A percentile compares a stretch with the other conserved stretches of the same genome.
Evolutionary conservation across 2,113 vertebrate species (phyloP).

Genomic region (Datnioides undecimradiatus): DNA sequence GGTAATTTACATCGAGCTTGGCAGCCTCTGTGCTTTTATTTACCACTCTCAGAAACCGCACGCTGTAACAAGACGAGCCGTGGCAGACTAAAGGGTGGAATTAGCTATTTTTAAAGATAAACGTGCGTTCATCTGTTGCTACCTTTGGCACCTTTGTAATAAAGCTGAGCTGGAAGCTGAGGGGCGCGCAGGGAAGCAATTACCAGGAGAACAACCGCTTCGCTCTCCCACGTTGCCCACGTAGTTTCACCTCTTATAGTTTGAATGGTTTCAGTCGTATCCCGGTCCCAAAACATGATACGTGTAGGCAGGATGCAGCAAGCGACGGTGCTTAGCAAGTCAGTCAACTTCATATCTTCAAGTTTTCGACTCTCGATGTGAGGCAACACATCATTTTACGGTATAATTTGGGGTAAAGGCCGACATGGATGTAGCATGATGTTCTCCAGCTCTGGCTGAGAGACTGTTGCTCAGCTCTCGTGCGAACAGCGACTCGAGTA

Average conservation of each 20-base stretch:
- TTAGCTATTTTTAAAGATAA: background rate
- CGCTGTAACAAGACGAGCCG: background rate
- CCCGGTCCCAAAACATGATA: background rate
- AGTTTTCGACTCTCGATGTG: background rate
- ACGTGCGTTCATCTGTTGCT: background rate
- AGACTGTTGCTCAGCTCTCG: background rate
- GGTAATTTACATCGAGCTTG: conserved; percentile 19
- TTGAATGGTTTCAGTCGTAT: too few species aligned
- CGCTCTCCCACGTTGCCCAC: background rate
- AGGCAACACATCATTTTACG: background rate
- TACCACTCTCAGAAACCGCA: background rate
- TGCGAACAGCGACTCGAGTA: too few species aligned
- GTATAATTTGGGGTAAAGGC: background rate
- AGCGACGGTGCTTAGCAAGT: background rate
- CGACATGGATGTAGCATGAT: background rate
- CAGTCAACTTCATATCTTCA: background rate
- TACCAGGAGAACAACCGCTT: background rate
- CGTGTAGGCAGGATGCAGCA: background rate
- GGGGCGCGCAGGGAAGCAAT: background rate
- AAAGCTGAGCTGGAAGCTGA: background rate
- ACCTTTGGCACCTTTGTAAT: conserved; percentile 9
- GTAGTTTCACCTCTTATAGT: background rate
- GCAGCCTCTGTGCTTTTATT: background rate
- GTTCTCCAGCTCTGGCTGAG: background rate
- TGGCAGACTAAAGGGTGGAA: conserved; percentile 2